Base-by-base conservation (phyloP, 2,888 invertebrate species). In the Protophormia terraenovae region DNA sequence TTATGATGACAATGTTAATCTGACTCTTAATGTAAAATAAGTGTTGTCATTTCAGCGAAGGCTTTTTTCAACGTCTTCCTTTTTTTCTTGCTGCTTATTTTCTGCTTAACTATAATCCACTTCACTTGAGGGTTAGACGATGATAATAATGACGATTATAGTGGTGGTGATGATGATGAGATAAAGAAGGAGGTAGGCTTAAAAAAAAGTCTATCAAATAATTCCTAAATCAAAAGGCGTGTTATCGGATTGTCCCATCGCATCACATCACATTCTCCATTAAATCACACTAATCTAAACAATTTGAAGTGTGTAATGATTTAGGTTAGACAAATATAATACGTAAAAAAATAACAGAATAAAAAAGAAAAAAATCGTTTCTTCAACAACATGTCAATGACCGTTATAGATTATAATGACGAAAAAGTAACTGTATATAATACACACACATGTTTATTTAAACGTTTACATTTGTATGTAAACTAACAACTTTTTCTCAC, bases 321-420 rank as follows among this genome's bases (percentile, higher is more conserved):
- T 82, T 64, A 19, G 76, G 69, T 76, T 45, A 71, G 41, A 69
- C 60, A 76, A 76, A 76, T 69, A 55, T 76, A 45, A 41, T 79
- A 29, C 16, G 8, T n/a, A n/a, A 53, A 71, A 32, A 60, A 58
- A 29, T 53, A 5, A 53, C n/a, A n/a, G n/a, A n/a, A n/a, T n/a
- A 19, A 14, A 47, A 35, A 50, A 35, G 14, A 6, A 24, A 67
- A 50, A 2, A n/a, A 41, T 60, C 22, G 35, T 58, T 67, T 50
- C 62, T 60, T 67, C 10, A 14, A 27, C 19, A 58, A 58, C 67
- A 64, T 82, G 85, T 85, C 78, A 85, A 75, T 78, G 85, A 75
- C 84, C 84, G 77, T 4, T 45, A 8, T 29, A 41, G 69, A 82
- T 78, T 78, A 53, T 47, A 55, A 71, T 72, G 71, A 41, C 22